phyloP scores from a whole-genome alignment of 2,797 vertebrate genomes.

The Clarias platycephalus region DNA sequence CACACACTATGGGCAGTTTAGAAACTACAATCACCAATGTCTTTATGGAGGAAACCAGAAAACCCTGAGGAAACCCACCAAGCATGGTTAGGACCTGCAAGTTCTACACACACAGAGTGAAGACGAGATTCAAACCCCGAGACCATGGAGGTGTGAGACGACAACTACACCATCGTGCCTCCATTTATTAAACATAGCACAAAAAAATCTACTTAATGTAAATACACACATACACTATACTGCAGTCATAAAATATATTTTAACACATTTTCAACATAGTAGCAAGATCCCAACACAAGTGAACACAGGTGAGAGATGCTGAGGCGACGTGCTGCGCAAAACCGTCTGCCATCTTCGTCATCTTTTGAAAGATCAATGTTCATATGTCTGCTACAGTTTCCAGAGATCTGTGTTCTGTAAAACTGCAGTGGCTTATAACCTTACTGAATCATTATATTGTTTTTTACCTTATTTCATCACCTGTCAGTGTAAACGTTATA shows the following conservation, averaged over 20 bases:
- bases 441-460: neutral
- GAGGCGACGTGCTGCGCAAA: neutral
- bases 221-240: neutral
- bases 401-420: neutral
- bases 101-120: too few relatives aligned
- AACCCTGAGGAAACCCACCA: too few relatives aligned
- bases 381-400: neutral
- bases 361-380: neutral
- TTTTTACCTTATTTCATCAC: neutral
- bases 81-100: too few relatives aligned
- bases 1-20: too few relatives aligned
- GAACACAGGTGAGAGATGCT: neutral
- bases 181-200: neutral
- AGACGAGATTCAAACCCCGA: too few relatives aligned
- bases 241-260: neutral
- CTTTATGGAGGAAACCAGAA: too few relatives aligned
- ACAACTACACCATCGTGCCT: too few relatives aligned
- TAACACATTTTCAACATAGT: neutral
- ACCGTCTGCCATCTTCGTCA: neutral
- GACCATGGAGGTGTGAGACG: too few relatives aligned
- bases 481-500: neutral
- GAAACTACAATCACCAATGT: too few relatives aligned
- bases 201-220: neutral
- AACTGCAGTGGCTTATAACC: neutral
- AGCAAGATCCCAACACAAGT: neutral